Base-by-base conservation (phyloP, 2,797 vertebrate genomes). In the Typhlichthys subterraneus region DNA sequence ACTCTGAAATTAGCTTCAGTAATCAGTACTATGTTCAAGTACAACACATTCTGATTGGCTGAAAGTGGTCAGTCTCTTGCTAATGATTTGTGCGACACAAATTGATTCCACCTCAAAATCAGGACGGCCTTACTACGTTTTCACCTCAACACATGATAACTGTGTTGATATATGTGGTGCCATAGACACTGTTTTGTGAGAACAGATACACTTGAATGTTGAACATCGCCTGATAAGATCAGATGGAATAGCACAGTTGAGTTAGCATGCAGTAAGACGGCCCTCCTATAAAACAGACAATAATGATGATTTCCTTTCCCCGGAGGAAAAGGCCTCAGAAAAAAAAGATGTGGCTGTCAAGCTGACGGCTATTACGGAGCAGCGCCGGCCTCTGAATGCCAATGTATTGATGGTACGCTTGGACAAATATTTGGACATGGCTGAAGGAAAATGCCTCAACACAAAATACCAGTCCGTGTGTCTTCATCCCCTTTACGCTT, bases 261-360 rank as follows among this genome's bases (percentile, higher is more conserved):
- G 69, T 61, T 48, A 69, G 79, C 67, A 73, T 79, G 45, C 65
- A 76, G 66, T 60, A 67, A 67, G 66, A 70, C 63, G 66, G 72
- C 82, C 62, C 50, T 59, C 56, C 69, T 81, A 65, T 83, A 84
- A 87, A 87, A 81, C 67, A 38, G 58, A 80, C 63, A 61, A 49
- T 75, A 59, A 84, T 77, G 71, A 85, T 87, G 76, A 86, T 86
- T 79, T 69, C 48, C 47, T 53, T 69, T 80, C 84, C 80, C 78
- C n/a, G 42, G 76, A 72, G 59, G 75, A 38, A 68, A 57, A 8
- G n/a, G 51, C 53, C 61, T 53, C 72, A 49, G 45, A 77, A 70
- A 65, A 68, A 23, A 23, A 67, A 69, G 66, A 70, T 78, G 67
- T 80, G 74, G 79, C 68, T 67, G 80, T 80, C 82, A 85, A 72